A percentile compares a stretch with the other conserved stretches of the same genome.
Evolutionary conservation across 2,797 vertebrate species (phyloP).

Genomic region (Typhlichthys eigenmanni): DNA sequence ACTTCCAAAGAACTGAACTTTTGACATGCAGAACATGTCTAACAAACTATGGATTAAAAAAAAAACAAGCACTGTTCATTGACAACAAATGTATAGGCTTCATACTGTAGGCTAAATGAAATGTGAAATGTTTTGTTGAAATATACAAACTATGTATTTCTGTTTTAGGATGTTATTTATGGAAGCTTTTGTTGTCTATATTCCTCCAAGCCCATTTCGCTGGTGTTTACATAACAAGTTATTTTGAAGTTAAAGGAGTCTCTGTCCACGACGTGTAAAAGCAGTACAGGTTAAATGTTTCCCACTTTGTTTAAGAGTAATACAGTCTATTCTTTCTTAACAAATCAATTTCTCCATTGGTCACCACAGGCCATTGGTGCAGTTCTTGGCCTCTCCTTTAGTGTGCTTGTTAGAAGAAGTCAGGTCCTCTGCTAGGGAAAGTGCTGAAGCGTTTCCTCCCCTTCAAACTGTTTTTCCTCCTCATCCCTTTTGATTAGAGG

Average conservation of each 20-base stretch:
- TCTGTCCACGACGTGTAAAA: no score
- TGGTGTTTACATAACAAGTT: neutral
- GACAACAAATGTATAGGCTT: neutral
- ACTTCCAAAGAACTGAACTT: constrained; percentile 16
- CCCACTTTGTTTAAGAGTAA: neutral
- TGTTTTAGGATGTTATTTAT: neutral
- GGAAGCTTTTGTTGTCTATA: neutral
- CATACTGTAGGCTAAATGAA: neutral
- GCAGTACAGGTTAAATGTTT: neutral
- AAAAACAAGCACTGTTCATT: neutral
- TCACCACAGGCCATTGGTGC: constrained; percentile 11
- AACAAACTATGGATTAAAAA: neutral
- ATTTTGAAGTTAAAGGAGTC: neutral
- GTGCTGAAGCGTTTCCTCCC: constrained; percentile 78
- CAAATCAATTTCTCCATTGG: neutral
- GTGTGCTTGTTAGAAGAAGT: constrained; percentile 37
- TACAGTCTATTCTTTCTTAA: neutral
- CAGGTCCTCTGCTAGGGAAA: constrained; percentile 52
- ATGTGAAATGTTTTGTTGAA: neutral
- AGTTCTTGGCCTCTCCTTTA: constrained; percentile 19
- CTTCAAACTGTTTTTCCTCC: constrained; percentile 49
- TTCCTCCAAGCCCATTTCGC: neutral
- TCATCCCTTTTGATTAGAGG: constrained; percentile 59
- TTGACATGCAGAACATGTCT: constrained; percentile 17
- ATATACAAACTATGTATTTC: neutral